These are phyloP conservation scores for Patella vulgata DNA, from an alignment of 1,140 invertebrate species.

Conservation along the genomic window DNA sequence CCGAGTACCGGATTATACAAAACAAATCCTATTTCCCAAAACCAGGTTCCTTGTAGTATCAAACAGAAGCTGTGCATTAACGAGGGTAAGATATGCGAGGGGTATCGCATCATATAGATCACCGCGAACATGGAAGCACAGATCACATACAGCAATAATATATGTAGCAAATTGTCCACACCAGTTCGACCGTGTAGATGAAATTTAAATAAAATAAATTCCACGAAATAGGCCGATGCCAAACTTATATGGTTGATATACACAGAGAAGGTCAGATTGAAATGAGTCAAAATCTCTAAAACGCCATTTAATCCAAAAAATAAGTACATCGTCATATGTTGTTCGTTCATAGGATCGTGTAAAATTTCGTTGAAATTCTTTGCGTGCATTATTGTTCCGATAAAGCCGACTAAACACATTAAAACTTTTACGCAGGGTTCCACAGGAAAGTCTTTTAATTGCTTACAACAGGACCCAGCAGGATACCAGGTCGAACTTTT, in stretches of 20 bases:
- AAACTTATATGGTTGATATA: constrained; percentile 66
- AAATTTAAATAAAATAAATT: constrained; percentile 69
- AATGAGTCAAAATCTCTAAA: constrained; percentile 64
- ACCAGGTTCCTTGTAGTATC: constrained; percentile 70
- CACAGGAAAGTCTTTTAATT: constrained; percentile 49
- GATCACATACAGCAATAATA: constrained; percentile 67
- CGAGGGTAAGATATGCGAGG: constrained; percentile 59
- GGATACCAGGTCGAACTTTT: constrained; percentile 57
- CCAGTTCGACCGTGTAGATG: constrained; percentile 68
- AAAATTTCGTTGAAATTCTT: too few species aligned
- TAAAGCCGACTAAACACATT: constrained; percentile 62
- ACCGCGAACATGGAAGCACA: constrained; percentile 49
- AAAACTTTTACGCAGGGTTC: constrained; percentile 66
- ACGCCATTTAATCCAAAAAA: constrained; percentile 69
- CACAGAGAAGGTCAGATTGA: constrained; percentile 61
- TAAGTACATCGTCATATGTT: constrained; percentile 72
- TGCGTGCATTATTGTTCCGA: constrained; percentile 58
- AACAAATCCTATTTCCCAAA: constrained; percentile 70
- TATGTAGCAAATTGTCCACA: constrained; percentile 69
- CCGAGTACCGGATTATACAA: constrained; percentile 67
- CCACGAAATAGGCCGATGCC: constrained; percentile 65
- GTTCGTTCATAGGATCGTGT: too few species aligned
- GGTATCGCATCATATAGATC: constrained; percentile 64
- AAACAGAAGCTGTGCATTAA: constrained; percentile 64
- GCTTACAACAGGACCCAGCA: constrained; percentile 54